Base-by-base conservation (phyloP, 2,888 invertebrate species). In the Trileptium ribeirensis region DNA sequence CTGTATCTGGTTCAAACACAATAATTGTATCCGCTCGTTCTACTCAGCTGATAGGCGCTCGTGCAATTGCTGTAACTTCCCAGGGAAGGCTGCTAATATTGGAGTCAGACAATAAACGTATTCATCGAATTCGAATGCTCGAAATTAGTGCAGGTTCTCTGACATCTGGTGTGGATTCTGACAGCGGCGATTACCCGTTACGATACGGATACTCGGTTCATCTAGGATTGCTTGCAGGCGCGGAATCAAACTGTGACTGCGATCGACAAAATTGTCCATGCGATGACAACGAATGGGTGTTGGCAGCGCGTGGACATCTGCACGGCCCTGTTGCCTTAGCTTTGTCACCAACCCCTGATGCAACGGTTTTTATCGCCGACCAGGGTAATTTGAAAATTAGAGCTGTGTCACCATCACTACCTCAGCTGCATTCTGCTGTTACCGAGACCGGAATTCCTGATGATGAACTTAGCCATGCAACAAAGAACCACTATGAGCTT, bases 281-380 rank as follows among this genome's bases (percentile, higher is more conserved):
- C 83, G 89, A 87, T 31, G 82, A 84, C 64, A 24, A 51, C 1
- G 81, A 74, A 33, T 36, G n/a, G 36, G 33, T 3, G 2, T n/a
- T 81, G 3, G 84, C 85, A 34, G 80, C 67, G 3, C 70, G 85
- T 8, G 83, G 84, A 15, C 80, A 79, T 33, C 75, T 85, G 38
- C 82, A 83, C 70, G 75, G 67, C 3, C 89, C 90, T 2, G 88
- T 88, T 0, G 88, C 96, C 19, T 91, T 98, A 67, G 94, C 96
- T 15, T 2, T 75, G 31, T 38, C 38, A n/a, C 77, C 77, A 39
- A 51, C 24, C 8, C 33, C 97, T 51, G 96, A 96, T 89, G 96
- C 97, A n/a, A 94, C 95, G 81, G 91, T 98, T 74, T 95, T 97
- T 90, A 94, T 98, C 79, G 95, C 97, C 67, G 98, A 99, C 91